Evolutionary conservation across 2,797 vertebrate genomes (phyloP).

Genomic region (Fringilla coelebs): DNA sequence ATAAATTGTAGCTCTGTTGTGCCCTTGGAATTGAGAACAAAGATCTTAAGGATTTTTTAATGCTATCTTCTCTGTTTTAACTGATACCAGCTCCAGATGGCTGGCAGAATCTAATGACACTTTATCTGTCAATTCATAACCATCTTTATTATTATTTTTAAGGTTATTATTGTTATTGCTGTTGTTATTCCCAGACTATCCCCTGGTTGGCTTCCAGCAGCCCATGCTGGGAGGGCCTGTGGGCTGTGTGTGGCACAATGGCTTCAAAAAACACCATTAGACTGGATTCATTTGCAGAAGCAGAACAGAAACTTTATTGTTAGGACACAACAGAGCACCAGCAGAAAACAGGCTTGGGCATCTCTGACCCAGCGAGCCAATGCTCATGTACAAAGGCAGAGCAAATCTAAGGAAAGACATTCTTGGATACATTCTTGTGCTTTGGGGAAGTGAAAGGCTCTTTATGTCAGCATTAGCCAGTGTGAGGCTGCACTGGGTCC

Average conservation of each 20-base stretch:
- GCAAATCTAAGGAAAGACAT: background rate
- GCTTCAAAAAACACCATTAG: background rate
- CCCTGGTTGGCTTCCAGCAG: background rate
- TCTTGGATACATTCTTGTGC: background rate
- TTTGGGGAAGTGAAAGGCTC: background rate
- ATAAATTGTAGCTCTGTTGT: background rate
- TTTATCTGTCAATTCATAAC: background rate
- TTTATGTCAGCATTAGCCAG: background rate
- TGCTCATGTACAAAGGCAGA: background rate
- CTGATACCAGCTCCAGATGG: background rate
- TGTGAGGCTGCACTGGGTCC: background rate
- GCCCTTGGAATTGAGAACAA: background rate
- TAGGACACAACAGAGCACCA: background rate
- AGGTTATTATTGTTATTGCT: background rate
- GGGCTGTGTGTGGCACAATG: background rate
- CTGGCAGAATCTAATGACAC: background rate
- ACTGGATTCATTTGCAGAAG: slow-evolving; percentile 24
- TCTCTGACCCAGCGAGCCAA: background rate
- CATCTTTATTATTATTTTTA: background rate
- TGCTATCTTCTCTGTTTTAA: background rate
- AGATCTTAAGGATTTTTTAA: background rate
- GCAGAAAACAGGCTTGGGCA: background rate
- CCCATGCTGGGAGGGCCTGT: background rate
- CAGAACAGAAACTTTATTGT: slow-evolving; percentile 69
- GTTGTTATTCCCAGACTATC: background rate